Evolutionary conservation across 2,113 vertebrate genomes (phyloP).

Genomic region (Oenanthe melanoleuca): DNA sequence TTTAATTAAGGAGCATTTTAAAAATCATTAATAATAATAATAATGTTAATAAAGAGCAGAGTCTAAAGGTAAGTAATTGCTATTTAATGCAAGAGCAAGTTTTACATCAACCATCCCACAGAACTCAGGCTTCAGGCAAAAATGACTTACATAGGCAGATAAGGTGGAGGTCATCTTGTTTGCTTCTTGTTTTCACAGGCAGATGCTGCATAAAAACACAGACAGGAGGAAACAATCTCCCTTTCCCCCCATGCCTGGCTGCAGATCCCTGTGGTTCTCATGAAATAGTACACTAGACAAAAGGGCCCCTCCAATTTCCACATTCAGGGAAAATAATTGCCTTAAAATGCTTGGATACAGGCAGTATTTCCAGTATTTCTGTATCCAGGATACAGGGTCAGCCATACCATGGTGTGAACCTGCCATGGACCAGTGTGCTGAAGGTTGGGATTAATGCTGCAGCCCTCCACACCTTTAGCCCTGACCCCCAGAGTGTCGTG

Average conservation of each 20-base stretch:
- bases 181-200: conserved; percentile 15
- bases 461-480: not conserved
- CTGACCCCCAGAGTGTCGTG: not conserved
- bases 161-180: not conserved
- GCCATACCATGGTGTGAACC: not conserved
- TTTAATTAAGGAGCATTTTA: conserved; percentile 78
- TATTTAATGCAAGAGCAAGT: conserved; percentile 21
- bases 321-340: not conserved
- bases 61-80: conserved; percentile 13
- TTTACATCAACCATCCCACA: conserved; percentile 24
- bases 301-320: not conserved
- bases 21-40: not conserved
- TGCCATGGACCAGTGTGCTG: not conserved
- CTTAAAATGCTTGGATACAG: not conserved
- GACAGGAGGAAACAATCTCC: not conserved
- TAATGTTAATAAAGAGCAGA: not conserved
- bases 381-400: not conserved
- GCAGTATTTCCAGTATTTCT: not conserved
- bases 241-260: not conserved
- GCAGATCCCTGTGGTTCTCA: not conserved
- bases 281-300: not conserved
- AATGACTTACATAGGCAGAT: not conserved
- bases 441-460: not conserved
- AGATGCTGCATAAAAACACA: not conserved
- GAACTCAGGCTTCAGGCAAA: not conserved